These are phyloP conservation scores for Whitmania pigra DNA, from an alignment of 1,140 invertebrate genomes.

Conservation along the genomic window DNA sequence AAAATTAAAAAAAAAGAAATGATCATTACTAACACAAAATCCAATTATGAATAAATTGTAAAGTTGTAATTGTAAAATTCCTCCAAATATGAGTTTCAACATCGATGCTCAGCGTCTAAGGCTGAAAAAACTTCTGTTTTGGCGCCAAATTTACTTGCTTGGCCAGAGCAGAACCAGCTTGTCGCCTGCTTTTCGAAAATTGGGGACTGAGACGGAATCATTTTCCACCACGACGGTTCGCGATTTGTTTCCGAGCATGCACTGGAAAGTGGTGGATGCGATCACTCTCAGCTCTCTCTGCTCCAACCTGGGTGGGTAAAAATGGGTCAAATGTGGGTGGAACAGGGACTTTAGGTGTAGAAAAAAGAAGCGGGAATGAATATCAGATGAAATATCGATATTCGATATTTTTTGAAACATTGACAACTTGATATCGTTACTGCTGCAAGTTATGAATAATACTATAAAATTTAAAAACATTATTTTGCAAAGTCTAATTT, in stretches of 20 bases:
- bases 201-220: slow-evolving; percentile 45
- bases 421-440: not conserved
- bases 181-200: slow-evolving; percentile 49
- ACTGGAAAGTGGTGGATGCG: slow-evolving; percentile 52
- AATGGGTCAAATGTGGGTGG: not conserved
- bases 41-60: not conserved
- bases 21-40: not conserved
- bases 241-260: slow-evolving; percentile 61
- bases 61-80: not conserved
- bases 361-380: no score
- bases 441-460: not conserved
- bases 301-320: slow-evolving; percentile 26
- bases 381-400: no score
- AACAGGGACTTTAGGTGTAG: no score
- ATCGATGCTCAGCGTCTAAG: no score
- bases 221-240: slow-evolving; percentile 52
- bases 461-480: not conserved
- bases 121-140: no score
- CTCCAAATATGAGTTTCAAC: no score
- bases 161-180: slow-evolving; percentile 39
- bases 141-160: not conserved
- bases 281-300: slow-evolving; percentile 53
- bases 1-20: not conserved
- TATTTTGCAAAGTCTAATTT: no score
- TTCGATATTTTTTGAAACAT: not conserved